Percentiles rank a stretch among this genome's conserved stretches.
Evolutionary conservation across 2,888 invertebrate species (phyloP).

Genomic region (Endotricha flammealis): DNA sequence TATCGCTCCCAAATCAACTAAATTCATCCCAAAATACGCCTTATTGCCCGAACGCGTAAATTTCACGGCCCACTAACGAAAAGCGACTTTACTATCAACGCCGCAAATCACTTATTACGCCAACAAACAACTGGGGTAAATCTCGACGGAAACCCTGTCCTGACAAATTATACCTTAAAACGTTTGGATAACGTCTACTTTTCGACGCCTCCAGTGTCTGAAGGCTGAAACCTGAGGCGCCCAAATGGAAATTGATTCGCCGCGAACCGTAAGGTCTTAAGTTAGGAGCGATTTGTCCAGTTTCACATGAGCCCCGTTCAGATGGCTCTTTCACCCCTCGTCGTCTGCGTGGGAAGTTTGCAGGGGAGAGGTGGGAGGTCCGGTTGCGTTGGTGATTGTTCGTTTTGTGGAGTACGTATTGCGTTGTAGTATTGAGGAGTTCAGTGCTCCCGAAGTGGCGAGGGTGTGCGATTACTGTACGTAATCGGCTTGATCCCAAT

Average conservation of each 20-base stretch:
- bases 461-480: constrained; percentile 64
- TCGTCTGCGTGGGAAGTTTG: constrained; percentile 20
- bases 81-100: constrained; percentile 46
- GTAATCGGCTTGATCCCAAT: constrained; percentile 72
- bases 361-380: constrained; percentile 34
- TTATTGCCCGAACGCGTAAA: constrained; percentile 25
- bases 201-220: constrained; percentile 29
- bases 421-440: constrained; percentile 41
- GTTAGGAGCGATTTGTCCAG: constrained; percentile 28
- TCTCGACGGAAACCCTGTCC: constrained; percentile 40
- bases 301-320: constrained; percentile 27
- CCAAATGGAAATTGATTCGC: constrained; percentile 69
- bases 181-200: constrained; percentile 33
- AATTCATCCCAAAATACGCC: constrained; percentile 32
- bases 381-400: constrained; percentile 30
- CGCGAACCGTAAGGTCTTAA: constrained; percentile 58
- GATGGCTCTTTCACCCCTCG: constrained; percentile 39
- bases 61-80: constrained; percentile 25
- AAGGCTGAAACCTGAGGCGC: constrained; percentile 34
- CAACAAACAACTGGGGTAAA: constrained; percentile 60
- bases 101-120: constrained; percentile 70
- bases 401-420: constrained; percentile 39
- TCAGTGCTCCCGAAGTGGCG: constrained; percentile 49
- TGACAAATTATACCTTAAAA: constrained; percentile 54
- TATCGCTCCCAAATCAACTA: constrained; percentile 29